These are phyloP conservation scores for Sebastes cheni DNA, from an alignment of 2,797 vertebrate genomes.

Conservation along the genomic window DNA sequence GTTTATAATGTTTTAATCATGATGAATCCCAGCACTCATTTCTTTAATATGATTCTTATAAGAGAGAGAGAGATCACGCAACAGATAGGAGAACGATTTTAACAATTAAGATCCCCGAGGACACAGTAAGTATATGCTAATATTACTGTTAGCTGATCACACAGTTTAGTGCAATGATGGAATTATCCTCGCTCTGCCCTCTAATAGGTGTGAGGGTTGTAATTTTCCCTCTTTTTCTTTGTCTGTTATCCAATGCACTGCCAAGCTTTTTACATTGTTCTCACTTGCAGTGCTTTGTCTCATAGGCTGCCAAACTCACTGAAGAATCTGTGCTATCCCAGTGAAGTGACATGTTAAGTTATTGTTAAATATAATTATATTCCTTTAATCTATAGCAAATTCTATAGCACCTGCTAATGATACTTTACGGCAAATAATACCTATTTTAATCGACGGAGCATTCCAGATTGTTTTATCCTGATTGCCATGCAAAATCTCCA, in stretches of 20 bases:
- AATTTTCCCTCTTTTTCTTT: slow-evolving; percentile 27
- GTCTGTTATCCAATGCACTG: slow-evolving; percentile 9
- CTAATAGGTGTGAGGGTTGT: slow-evolving; percentile 46
- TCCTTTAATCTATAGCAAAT: background rate
- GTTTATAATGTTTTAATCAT: slow-evolving; percentile 23
- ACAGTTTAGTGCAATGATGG: slow-evolving; percentile 46
- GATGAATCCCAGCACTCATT: background rate
- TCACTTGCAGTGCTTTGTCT: slow-evolving; percentile 16
- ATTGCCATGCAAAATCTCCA: background rate
- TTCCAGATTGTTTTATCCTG: background rate
- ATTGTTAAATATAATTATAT: slow-evolving; percentile 14
- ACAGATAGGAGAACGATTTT: slow-evolving; percentile 2
- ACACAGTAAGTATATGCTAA: slow-evolving; percentile 16
- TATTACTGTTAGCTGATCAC: slow-evolving; percentile 47
- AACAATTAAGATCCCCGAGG: slow-evolving; percentile 3
- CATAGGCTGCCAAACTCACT: background rate
- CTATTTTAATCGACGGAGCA: background rate
- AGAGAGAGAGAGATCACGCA: background rate
- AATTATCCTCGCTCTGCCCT: slow-evolving; percentile 44
- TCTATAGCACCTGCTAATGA: slow-evolving; percentile 11
- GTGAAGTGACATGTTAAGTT: slow-evolving; percentile 11
- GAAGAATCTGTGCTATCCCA: slow-evolving; percentile 16
- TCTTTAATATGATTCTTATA: background rate
- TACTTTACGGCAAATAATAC: background rate
- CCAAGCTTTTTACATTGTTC: slow-evolving; percentile 23